Conservation (phyloP, 2,888 invertebrate genomes). For the Chironomus riparius region DNA sequence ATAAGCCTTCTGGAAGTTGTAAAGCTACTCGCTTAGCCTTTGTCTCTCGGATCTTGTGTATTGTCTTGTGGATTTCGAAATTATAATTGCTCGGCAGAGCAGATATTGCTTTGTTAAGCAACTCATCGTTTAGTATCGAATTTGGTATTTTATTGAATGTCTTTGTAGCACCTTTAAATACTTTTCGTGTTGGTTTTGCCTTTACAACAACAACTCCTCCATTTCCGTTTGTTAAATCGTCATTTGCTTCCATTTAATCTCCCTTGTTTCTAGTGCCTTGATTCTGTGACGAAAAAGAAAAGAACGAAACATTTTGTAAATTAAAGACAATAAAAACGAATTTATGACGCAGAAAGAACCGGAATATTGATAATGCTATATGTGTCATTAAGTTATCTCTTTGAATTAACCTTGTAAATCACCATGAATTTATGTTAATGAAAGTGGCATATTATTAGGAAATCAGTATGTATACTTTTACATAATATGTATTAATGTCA, state of each 20-base stretch:
- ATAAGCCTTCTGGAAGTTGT: conserved; percentile 93
- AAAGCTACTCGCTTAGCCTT: conserved; percentile 81
- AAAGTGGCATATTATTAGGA: too few species aligned
- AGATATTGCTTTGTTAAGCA: conserved; percentile 62
- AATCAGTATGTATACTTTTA: too few species aligned
- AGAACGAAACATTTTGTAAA: too few species aligned
- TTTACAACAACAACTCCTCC: conserved; percentile 55
- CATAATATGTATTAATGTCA: too few species aligned
- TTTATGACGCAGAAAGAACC: background rate
- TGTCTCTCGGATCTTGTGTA: conserved; percentile 87
- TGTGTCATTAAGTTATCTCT: background rate
- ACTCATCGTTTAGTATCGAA: conserved; percentile 63
- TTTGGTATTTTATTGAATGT: conserved; percentile 70
- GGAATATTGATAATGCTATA: background rate
- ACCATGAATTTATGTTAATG: too few species aligned
- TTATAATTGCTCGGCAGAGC: conserved; percentile 88
- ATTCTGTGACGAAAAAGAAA: too few species aligned
- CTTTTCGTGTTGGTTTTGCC: conserved; percentile 69
- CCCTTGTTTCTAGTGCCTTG: background rate
- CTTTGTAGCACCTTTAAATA: conserved; percentile 61
- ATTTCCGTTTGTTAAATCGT: background rate
- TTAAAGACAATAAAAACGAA: background rate
- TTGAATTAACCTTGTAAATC: too few species aligned
- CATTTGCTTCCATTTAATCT: background rate
- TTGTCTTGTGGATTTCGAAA: conserved; percentile 95